Percentiles rank a stretch among this genome's conserved stretches.
These are phyloP conservation scores for Aphelocoma californica DNA, from an alignment of 2,797 vertebrate species.

Conservation along the genomic window DNA sequence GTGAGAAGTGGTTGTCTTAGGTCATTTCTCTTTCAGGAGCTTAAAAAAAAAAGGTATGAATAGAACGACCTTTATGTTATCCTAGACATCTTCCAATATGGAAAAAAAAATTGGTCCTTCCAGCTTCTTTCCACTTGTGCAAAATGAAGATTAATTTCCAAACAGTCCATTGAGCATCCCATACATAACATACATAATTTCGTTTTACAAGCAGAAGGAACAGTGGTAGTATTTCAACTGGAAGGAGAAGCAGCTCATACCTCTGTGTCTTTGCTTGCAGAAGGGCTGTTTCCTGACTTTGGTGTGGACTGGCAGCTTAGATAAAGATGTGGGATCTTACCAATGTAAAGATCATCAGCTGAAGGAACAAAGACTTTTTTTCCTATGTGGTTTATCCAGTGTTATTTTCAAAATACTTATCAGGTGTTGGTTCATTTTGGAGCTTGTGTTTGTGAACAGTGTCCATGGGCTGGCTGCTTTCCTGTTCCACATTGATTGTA, in stretches of 20 bases:
- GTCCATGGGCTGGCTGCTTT: not conserved
- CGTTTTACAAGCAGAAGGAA: not conserved
- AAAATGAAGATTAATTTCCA: not conserved
- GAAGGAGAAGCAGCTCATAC: not conserved
- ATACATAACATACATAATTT: not conserved
- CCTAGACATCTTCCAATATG: not conserved
- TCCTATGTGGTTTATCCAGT: not conserved
- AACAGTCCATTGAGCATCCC: not conserved
- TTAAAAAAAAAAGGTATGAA: not conserved
- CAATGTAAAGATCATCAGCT: not conserved
- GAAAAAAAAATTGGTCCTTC: not conserved
- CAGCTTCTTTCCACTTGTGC: not conserved
- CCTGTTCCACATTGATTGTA: not conserved
- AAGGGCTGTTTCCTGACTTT: not conserved
- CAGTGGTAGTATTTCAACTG: not conserved
- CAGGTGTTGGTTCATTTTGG: not conserved
- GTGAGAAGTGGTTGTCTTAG: not conserved
- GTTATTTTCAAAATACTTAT: slow-evolving; percentile 7
- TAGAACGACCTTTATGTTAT: not conserved
- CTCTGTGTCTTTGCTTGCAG: not conserved
- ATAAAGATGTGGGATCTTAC: not conserved
- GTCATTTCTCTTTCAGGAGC: not conserved
- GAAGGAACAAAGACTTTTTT: not conserved
- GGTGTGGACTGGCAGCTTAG: not conserved
- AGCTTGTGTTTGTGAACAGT: not conserved